phyloP scores from a whole-genome alignment of 2,113 vertebrate species.

The Rhagologus leucostigma region DNA sequence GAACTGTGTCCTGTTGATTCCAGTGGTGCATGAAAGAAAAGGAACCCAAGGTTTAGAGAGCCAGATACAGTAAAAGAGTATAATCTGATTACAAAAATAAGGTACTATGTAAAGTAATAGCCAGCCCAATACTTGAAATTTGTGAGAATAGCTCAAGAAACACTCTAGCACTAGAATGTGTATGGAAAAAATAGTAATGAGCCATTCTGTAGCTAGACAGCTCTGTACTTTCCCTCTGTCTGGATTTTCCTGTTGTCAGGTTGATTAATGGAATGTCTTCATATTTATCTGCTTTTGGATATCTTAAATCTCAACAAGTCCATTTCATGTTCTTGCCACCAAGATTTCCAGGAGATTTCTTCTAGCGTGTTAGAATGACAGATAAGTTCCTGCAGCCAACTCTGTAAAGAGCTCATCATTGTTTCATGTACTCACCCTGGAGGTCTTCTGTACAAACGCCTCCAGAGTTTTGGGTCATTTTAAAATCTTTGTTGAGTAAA shows the following conservation, averaged over 20 bases:
- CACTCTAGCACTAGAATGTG: not conserved
- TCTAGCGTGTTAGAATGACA: constrained; percentile 70
- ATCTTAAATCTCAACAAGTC: constrained; percentile 71
- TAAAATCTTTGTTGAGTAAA: constrained; percentile 7
- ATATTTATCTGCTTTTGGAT: constrained; percentile 67
- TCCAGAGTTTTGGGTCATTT: not conserved
- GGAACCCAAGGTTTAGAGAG: not conserved
- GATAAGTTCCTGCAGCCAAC: constrained; percentile 54
- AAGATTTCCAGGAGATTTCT: constrained; percentile 72
- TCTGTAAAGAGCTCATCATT: constrained; percentile 58
- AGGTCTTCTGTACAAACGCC: constrained; percentile 14
- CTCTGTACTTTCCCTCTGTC: not conserved
- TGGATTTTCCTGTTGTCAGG: constrained; percentile 56
- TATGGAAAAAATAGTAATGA: constrained; percentile 1
- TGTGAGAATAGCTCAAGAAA: not conserved
- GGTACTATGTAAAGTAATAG: not conserved
- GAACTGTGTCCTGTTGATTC: not conserved
- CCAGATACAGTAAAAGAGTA: not conserved
- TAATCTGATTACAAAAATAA: not conserved
- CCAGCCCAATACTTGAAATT: not conserved
- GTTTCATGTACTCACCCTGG: constrained; percentile 36
- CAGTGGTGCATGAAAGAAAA: not conserved
- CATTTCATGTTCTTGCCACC: constrained; percentile 72
- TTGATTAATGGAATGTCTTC: constrained; percentile 70
- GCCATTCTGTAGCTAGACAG: not conserved